Evolutionary conservation across 37 sponge, comb jelly and placozoan species (phyloP), one percentile per base, ranked within the genome.

Genomic region (Cliona cf. orientalis): DNA sequence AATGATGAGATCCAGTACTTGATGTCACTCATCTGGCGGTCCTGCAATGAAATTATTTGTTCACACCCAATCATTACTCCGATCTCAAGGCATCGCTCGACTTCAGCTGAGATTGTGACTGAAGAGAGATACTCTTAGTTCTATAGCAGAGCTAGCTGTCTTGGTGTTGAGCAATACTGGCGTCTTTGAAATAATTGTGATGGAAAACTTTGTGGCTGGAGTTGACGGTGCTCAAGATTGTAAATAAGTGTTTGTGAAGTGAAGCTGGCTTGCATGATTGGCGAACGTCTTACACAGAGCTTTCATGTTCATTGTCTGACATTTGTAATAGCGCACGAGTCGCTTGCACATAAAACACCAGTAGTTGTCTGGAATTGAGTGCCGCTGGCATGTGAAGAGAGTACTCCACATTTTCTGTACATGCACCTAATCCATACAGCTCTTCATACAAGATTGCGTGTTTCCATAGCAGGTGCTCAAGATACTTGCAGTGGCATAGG

Each of bases 361-460:
- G 32, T 49, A 72, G 53, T 72, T 72, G 73, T 72, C 73, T 9
- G 46, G 55, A n/a, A 55, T 72, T 17, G 73, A 46, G 4, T 29
- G 34, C 2, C 28, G 45, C 73, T 28, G 53, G 53, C 73, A 72
- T 72, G 31, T 72, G 73, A 12, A 46, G 49, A 0, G 73, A 72
- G 32, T 72, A 72, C 32, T 72, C 73, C 33, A 72, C 5, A 45
- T 72, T 72, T 46, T 72, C 73, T 2, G 55, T 72, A 32, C 73
- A 72, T 36, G 73, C 46, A 0, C 17, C 1, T 1, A 69, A 3
- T 0, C 70, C 70, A 69, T 44, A 72, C 19, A 72, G 53, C 34
- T 72, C 73, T 45, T 72, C 73, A 46, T 46, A 49, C 42, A 46
- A 0, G 21, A 72, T 46, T 44, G 73, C 73, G 26, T 72, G 73